Evolutionary conservation across 2,888 invertebrate genomes (phyloP).

Genomic region (Neoitamus cyanurus): DNA sequence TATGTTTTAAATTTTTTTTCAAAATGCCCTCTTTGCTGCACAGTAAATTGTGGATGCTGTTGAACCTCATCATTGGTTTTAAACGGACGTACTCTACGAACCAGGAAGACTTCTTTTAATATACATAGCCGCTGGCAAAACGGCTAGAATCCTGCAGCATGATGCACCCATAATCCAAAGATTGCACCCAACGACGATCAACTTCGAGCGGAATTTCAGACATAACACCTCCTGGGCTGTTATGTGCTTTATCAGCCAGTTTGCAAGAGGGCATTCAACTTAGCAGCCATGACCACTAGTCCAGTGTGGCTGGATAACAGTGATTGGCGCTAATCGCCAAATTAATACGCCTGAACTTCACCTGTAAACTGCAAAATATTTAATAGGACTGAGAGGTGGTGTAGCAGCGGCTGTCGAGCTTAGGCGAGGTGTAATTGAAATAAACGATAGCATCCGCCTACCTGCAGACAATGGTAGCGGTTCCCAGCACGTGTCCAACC

Average conservation of each 20-base stretch:
- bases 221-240: not conserved
- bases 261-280: not conserved
- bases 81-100: not conserved
- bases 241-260: not conserved
- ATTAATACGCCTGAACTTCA: constrained; percentile 4
- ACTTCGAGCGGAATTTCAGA: not conserved
- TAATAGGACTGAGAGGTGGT: constrained; percentile 12
- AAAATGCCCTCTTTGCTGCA: too few species aligned
- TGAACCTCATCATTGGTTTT: not conserved
- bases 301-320: not conserved
- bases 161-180: not conserved
- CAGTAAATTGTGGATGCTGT: not conserved
- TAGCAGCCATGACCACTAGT: not conserved
- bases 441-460: constrained; percentile 52
- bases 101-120: not conserved
- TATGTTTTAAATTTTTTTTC: too few species aligned
- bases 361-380: not conserved
- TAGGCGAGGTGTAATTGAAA: constrained; percentile 52
- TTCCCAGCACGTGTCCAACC: constrained; percentile 52
- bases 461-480: constrained; percentile 43
- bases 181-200: not conserved
- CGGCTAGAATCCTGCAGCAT: not conserved
- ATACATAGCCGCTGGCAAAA: not conserved
- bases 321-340: constrained; percentile 18
- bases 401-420: constrained; percentile 44